Evolutionary conservation across 2,113 vertebrate species (phyloP).

Genomic region (Plotosus lineatus): DNA sequence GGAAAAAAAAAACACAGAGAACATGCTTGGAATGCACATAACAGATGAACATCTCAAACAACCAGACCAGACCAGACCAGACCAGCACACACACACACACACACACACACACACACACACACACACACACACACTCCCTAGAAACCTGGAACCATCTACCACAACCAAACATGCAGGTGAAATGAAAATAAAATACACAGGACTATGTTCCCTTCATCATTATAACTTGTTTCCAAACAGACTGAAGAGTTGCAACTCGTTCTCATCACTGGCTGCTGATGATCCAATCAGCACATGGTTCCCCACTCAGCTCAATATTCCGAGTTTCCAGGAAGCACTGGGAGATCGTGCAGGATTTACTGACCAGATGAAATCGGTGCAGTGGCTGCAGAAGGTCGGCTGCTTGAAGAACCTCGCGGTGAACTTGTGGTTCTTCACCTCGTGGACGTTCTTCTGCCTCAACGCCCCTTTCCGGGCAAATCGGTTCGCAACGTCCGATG

Average conservation of each 20-base stretch:
- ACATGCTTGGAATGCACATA: background rate
- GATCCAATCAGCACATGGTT: background rate
- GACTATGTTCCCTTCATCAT: background rate
- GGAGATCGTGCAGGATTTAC: slow-evolving; percentile 13
- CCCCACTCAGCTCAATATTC: background rate
- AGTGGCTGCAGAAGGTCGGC: slow-evolving; percentile 87
- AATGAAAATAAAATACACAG: background rate
- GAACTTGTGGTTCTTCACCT: slow-evolving; percentile 86
- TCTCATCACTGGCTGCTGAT: background rate
- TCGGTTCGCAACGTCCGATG: slow-evolving; percentile 80
- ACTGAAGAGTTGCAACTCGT: background rate
- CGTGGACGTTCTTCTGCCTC: slow-evolving; percentile 85
- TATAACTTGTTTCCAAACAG: background rate
- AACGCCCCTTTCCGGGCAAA: slow-evolving; percentile 87
- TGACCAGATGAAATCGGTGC: slow-evolving; percentile 87
- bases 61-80: background rate
- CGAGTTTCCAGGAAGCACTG: background rate
- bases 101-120: background rate
- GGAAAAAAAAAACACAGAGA: background rate
- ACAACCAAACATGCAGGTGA: background rate
- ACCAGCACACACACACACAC: background rate
- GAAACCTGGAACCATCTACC: background rate
- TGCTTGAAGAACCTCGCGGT: slow-evolving; percentile 85
- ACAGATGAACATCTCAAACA: background rate
- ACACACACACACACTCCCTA: background rate